These are phyloP conservation scores for Drosophila pachea DNA, from an alignment of 1,140 invertebrate species.

Conservation along the genomic window DNA sequence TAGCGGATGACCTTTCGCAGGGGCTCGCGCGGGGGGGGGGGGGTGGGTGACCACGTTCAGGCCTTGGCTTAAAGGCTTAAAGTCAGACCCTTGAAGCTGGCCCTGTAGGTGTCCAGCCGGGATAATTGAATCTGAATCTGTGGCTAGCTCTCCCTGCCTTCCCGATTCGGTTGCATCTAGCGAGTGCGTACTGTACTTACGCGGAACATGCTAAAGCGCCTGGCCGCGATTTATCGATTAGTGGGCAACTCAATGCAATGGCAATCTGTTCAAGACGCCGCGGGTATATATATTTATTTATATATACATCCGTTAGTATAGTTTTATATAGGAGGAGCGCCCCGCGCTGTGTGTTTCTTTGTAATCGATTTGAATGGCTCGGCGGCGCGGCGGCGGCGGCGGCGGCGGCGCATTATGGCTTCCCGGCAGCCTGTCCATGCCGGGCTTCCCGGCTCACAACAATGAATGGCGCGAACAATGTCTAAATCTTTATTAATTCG, in stretches of 20 bases:
- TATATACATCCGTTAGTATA: no score
- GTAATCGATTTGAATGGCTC: constrained; percentile 31
- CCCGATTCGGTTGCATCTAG: neutral
- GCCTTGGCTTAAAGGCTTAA: no score
- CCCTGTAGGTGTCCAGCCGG: no score
- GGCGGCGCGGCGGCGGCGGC: constrained; percentile 35
- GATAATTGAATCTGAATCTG: no score
- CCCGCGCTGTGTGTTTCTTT: constrained; percentile 10
- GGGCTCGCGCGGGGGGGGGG: no score
- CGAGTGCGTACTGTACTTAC: neutral
- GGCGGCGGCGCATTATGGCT: constrained; percentile 47
- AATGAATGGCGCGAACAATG: constrained; percentile 66
- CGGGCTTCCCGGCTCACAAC: constrained; percentile 26
- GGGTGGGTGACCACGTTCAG: no score
- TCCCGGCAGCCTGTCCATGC: neutral
- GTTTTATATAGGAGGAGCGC: no score
- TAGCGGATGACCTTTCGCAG: constrained; percentile 42
- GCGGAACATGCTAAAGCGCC: constrained; percentile 1
- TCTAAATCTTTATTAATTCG: constrained; percentile 77
- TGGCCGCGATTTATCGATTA: constrained; percentile 27
- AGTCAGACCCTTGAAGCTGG: no score
- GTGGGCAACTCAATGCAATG: constrained; percentile 28
- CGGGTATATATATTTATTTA: neutral
- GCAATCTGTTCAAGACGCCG: constrained; percentile 6
- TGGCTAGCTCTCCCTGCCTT: no score